Conservation (phyloP, 30 jellyfish, hydroid and myxozoan genomes). For the Aurelia sp. region DNA sequence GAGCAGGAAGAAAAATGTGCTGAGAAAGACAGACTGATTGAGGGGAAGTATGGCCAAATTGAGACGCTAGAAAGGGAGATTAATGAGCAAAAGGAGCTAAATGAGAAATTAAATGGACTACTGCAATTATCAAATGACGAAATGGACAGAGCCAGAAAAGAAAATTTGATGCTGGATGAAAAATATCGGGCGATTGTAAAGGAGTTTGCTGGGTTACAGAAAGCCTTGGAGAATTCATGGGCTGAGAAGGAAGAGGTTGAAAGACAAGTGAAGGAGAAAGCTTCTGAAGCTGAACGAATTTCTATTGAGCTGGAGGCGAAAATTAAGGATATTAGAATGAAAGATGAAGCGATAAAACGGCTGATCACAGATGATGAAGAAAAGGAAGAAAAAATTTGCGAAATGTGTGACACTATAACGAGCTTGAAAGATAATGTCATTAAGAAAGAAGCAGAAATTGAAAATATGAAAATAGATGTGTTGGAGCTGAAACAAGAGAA, state of each 20-base stretch:
- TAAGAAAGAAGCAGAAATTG: neutral
- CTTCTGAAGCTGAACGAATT: neutral
- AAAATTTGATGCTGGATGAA: neutral
- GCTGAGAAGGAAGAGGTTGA: constrained; percentile 15
- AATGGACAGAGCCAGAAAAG: neutral
- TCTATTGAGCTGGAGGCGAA: neutral
- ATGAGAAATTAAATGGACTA: neutral
- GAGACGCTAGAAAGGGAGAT: neutral
- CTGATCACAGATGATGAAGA: constrained; percentile 4
- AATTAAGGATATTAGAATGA: neutral
- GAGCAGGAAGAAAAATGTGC: constrained; percentile 16
- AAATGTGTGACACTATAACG: neutral
- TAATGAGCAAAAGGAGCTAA: neutral
- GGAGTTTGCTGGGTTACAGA: constrained; percentile 44
- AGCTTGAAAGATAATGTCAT: neutral
- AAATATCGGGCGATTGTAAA: neutral
- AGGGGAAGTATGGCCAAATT: neutral
- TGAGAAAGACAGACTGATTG: constrained; percentile 1
- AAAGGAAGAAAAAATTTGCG: neutral
- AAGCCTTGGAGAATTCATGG: constrained; percentile 49
- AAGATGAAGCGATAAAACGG: constrained; percentile 10
- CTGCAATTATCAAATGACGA: neutral
- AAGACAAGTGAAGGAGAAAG: neutral
- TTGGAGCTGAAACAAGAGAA: neutral
- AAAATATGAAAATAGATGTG: neutral